Conservation (phyloP, 2,888 invertebrate species). For the Ecliptopera silaceata region DNA sequence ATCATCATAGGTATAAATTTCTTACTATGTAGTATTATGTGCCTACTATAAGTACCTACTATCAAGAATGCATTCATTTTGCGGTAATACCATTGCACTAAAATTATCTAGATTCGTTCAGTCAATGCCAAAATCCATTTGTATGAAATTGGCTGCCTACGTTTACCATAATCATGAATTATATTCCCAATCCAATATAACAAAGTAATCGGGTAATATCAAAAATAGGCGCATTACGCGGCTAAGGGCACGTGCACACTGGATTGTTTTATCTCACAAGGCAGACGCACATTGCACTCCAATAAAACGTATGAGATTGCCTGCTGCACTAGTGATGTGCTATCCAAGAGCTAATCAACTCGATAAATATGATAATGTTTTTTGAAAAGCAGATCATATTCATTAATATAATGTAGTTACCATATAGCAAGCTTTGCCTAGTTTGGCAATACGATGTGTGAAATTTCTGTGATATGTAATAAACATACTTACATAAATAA, state of each 20-base stretch:
- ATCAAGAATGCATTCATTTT: not conserved
- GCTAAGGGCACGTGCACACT: constrained; percentile 63
- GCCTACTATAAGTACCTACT: not conserved
- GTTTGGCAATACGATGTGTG: too few relatives aligned
- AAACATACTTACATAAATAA: too few relatives aligned
- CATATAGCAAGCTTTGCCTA: too few relatives aligned
- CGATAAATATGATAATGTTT: too few relatives aligned
- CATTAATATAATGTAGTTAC: too few relatives aligned
- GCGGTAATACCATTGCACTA: constrained; percentile 14
- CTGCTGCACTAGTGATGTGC: constrained; percentile 46
- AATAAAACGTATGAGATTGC: constrained; percentile 62
- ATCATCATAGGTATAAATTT: too few relatives aligned
- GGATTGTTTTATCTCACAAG: constrained; percentile 67
- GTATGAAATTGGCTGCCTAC: constrained; percentile 15
- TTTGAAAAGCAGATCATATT: too few relatives aligned
- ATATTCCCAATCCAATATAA: constrained; percentile 54
- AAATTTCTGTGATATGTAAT: too few relatives aligned
- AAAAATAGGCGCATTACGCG: constrained; percentile 52
- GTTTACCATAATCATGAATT: constrained; percentile 35
- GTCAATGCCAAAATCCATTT: constrained; percentile 8
- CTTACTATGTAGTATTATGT: too few relatives aligned
- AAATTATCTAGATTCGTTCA: constrained; percentile 6
- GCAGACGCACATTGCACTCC: constrained; percentile 60
- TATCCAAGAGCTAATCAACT: too few relatives aligned
- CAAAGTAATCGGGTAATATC: constrained; percentile 67